A percentile compares a stretch with the other conserved stretches of the same genome.
These are phyloP conservation scores for Campylomormyrus tamandua DNA, from an alignment of 2,113 vertebrate species.

Conservation along the genomic window DNA sequence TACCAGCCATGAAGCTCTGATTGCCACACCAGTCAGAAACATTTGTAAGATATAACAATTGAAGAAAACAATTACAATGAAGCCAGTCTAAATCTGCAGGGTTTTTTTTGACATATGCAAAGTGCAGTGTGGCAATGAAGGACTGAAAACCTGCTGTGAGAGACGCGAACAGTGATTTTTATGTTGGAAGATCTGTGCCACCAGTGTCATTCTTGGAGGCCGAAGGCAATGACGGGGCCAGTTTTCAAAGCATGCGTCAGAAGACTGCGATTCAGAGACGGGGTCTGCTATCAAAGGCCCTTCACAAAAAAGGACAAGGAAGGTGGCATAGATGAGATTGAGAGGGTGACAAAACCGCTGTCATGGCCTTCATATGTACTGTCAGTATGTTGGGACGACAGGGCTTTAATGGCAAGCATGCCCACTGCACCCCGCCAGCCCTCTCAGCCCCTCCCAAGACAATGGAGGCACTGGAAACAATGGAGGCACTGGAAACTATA, in stretches of 20 bases:
- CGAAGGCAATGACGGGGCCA: constrained; percentile 20
- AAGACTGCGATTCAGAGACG: constrained; percentile 36
- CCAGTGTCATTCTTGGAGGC: neutral
- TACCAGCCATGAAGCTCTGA: neutral
- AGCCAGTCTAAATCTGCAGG: neutral
- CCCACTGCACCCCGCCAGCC: constrained; percentile 13
- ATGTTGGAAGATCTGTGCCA: neutral
- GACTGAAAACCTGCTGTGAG: neutral
- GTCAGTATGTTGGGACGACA: constrained; percentile 34
- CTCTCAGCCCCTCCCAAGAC: neutral
- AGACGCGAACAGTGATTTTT: neutral
- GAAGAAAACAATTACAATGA: neutral
- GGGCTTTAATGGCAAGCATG: constrained; percentile 38
- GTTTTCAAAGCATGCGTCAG: constrained; percentile 54
- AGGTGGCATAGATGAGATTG: constrained; percentile 6
- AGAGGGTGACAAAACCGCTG: constrained; percentile 48
- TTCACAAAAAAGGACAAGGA: constrained; percentile 43
- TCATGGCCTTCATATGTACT: constrained; percentile 58
- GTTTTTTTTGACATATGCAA: neutral
- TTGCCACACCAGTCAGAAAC: neutral
- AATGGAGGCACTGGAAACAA: neutral
- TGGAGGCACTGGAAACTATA: neutral
- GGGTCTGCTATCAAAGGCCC: constrained; percentile 54
- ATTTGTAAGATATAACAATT: neutral
- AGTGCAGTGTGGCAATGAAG: neutral